Evolutionary conservation across 1,140 invertebrate species (phyloP), one percentile per base, ranked within the genome.

Genomic region (Lepidurus packardi): DNA sequence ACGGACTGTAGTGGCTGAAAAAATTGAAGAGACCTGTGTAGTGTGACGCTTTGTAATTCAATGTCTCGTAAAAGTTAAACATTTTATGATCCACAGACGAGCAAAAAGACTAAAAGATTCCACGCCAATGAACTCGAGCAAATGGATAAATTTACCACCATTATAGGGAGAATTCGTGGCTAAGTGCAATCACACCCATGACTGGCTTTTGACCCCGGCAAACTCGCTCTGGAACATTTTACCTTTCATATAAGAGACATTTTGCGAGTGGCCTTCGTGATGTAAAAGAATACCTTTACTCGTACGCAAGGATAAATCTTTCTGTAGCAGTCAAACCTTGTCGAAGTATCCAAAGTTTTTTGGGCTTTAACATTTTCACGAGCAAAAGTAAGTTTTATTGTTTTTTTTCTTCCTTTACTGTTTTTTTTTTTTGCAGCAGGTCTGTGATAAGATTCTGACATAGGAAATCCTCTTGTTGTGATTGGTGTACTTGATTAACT

Each of bases 111-210:
- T 10, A 16, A n/a, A 7, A 16, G 53, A 65, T 65, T 65, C 53
- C 53, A 65, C 53, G 53, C 53, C 53, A 65, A 65, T 65, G 53
- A 65, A 65, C 53, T 65, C 53, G 53, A 65, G 53, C 53, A 65
- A 65, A 65, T 11, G 16, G 53, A 65, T n/a, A 9, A n/a, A 65
- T 65, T 21, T 65, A 65, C 53, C 53, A 65, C 53, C 13, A 7
- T 65, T 65, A 9, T n/a, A 65, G 16, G 5, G 53, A 16, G 21
- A 65, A 16, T 16, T 47, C 45, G 45, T 47, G 45, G 45, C 10
- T 47, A 34, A 47, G 53, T 65, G 53, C 21, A 65, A 7, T 65
- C 53, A 65, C 53, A 13, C 21, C 53, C 53, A 21, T 65, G 53
- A 11, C 53, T 65, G 53, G 53, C 53, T 65, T 65, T 65, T 65